Evolutionary conservation across 2,888 invertebrate species (phyloP).

Genomic region (Coenonympha arcania): DNA sequence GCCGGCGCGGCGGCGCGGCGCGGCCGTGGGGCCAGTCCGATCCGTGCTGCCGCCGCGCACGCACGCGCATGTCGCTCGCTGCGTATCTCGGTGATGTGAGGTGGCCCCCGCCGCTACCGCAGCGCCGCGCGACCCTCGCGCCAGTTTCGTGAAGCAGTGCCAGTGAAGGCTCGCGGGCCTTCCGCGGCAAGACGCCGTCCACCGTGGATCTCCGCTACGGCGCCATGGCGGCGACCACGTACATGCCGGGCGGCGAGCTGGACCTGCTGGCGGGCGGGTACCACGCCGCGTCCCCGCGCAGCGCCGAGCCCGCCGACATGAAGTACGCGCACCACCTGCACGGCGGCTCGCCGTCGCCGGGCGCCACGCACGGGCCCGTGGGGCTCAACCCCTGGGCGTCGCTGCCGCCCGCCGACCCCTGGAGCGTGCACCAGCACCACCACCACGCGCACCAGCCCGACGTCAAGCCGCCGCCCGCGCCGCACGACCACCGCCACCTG

Average conservation of each 20-base stretch:
- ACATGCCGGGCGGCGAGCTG: conserved; percentile 88
- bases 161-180: conserved; percentile 72
- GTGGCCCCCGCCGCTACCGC: conserved; percentile 72
- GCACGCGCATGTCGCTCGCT: conserved; percentile 77
- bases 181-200: conserved; percentile 78
- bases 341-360: conserved; percentile 76
- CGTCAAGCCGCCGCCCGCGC: conserved; percentile 82
- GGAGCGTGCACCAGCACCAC: conserved; percentile 88
- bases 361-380: conserved; percentile 72
- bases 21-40: conserved; percentile 56
- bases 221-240: conserved; percentile 97
- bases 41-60: conserved; percentile 73
- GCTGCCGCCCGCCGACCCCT: conserved; percentile 85
- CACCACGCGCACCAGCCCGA: conserved; percentile 79
- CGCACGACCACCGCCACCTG: conserved; percentile 71
- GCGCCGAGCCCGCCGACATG: conserved; percentile 93
- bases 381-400: conserved; percentile 87
- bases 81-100: conserved; percentile 67
- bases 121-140: conserved; percentile 66
- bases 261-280: conserved; percentile 84
- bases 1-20: conserved; percentile 53
- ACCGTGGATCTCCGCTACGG: conserved; percentile 77
- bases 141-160: conserved; percentile 64
- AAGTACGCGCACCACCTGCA: conserved; percentile 94
- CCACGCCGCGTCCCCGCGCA: conserved; percentile 88